Percentiles rank a stretch among this genome's conserved stretches.
phyloP scores from a whole-genome alignment of 2,113 vertebrate species.

The Crocuta crocuta region DNA sequence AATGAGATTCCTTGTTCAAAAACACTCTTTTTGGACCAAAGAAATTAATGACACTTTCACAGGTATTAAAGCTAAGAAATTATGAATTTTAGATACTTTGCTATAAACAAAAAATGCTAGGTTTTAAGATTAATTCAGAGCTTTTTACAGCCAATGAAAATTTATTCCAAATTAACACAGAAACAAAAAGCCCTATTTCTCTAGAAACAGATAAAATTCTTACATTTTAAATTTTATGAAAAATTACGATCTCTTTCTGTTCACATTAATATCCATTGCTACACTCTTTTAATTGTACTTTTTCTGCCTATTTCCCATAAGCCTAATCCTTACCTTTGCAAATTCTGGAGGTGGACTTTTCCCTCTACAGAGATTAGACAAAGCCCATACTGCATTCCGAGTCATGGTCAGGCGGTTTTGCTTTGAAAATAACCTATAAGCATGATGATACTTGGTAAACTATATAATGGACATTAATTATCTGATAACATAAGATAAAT shows the following conservation, averaged over 20 bases:
- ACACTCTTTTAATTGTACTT: background rate
- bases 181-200: conserved; percentile 7
- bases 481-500: background rate
- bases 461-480: conserved; percentile 11
- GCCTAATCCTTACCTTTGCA: conserved; percentile 89
- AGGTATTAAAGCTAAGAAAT: conserved; percentile 9
- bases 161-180: conserved; percentile 40
- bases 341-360: conserved; percentile 99
- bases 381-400: conserved; percentile 98
- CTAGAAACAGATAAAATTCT: conserved; percentile 25
- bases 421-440: conserved; percentile 94
- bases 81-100: background rate
- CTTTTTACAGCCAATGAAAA: background rate
- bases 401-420: conserved; percentile 99
- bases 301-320: conserved; percentile 4
- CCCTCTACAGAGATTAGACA: conserved; percentile 98
- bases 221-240: conserved; percentile 30
- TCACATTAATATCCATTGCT: background rate
- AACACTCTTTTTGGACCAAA: background rate
- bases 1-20: conserved; percentile 11
- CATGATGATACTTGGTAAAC: conserved; percentile 35
- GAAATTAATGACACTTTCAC: background rate
- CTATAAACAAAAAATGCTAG: conserved; percentile 10
- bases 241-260: conserved; percentile 6
- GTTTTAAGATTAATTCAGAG: conserved; percentile 42